Percentiles rank a stretch among this genome's conserved stretches.
Conservation (phyloP, 2,888 invertebrate genomes). For the Chymomyza caudatula region DNA sequence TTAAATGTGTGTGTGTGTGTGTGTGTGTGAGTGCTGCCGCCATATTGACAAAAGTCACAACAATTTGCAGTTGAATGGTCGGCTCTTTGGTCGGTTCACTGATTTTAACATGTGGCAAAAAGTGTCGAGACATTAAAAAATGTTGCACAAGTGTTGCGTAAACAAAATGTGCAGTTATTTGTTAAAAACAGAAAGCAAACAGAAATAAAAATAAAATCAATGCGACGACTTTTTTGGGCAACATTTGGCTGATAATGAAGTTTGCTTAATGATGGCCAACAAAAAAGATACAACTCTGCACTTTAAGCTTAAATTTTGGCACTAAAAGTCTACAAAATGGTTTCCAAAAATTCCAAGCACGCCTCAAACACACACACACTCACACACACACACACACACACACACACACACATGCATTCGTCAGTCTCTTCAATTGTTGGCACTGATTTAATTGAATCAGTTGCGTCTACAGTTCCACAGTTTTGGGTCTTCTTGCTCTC, state of each 20-base stretch:
- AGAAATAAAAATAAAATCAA: neutral
- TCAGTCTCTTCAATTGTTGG: constrained; percentile 75
- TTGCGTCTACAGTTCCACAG: constrained; percentile 48
- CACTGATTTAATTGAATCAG: constrained; percentile 78
- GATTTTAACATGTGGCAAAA: constrained; percentile 68
- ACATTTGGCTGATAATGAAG: constrained; percentile 67
- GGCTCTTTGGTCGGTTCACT: constrained; percentile 48
- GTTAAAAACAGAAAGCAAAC: constrained; percentile 45
- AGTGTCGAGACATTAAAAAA: constrained; percentile 67
- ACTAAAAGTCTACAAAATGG: constrained; percentile 9
- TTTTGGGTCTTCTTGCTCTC: constrained; percentile 60
- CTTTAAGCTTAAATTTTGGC: constrained; percentile 65
- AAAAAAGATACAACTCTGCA: neutral
- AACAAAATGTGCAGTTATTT: constrained; percentile 68
- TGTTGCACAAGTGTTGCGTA: constrained; percentile 65
- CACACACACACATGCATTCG: constrained; percentile 57
- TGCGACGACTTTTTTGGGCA: constrained; percentile 57
- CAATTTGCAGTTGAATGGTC: neutral
- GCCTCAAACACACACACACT: constrained; percentile 19
- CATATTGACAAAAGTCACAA: constrained; percentile 9
- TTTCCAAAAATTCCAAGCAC: neutral
- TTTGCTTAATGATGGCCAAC: constrained; percentile 30
- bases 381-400: constrained; percentile 62
- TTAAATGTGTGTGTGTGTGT: constrained; percentile 11
- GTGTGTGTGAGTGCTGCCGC: neutral